A percentile compares a stretch with the other conserved stretches of the same genome.
phyloP scores from a whole-genome alignment of 2,888 invertebrate species.

The Amiota communis region DNA sequence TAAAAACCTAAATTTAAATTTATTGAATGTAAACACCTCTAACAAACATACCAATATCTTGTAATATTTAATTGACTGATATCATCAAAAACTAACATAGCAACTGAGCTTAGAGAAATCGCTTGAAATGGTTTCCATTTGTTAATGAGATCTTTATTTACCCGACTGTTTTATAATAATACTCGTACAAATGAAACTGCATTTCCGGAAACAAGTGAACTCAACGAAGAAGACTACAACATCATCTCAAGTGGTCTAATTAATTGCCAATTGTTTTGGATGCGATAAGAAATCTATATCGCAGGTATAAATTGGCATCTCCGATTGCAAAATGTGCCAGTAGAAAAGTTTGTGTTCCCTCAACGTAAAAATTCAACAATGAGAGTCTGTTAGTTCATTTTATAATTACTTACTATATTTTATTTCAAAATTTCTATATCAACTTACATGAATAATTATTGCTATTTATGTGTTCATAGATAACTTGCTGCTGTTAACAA shows the following conservation, averaged over 20 bases:
- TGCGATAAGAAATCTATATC: background rate
- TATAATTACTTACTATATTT: too few species aligned
- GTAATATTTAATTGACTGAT: too few species aligned
- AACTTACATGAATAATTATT: background rate
- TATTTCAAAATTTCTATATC: background rate
- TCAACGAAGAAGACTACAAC: background rate
- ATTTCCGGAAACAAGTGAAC: conserved; percentile 19
- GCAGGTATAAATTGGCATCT: conserved; percentile 1
- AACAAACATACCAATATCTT: too few species aligned
- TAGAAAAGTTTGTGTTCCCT: conserved; percentile 15
- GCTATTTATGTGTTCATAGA: background rate
- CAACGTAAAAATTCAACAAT: background rate
- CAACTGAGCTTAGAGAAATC: too few species aligned
- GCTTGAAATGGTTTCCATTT: background rate
- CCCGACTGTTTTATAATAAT: too few species aligned
- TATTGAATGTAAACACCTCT: too few species aligned
- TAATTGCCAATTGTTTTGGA: background rate
- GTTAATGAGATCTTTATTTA: conserved; percentile 17
- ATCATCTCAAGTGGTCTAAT: conserved; percentile 11
- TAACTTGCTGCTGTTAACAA: conserved; percentile 21
- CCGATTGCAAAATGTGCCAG: background rate
- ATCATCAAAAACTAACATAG: too few species aligned
- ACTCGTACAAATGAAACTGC: conserved; percentile 1
- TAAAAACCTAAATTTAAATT: too few species aligned
- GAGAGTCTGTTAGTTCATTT: conserved; percentile 20